Evolutionary conservation across 1,140 invertebrate species (phyloP).

Genomic region (Drosophila busckii): DNA sequence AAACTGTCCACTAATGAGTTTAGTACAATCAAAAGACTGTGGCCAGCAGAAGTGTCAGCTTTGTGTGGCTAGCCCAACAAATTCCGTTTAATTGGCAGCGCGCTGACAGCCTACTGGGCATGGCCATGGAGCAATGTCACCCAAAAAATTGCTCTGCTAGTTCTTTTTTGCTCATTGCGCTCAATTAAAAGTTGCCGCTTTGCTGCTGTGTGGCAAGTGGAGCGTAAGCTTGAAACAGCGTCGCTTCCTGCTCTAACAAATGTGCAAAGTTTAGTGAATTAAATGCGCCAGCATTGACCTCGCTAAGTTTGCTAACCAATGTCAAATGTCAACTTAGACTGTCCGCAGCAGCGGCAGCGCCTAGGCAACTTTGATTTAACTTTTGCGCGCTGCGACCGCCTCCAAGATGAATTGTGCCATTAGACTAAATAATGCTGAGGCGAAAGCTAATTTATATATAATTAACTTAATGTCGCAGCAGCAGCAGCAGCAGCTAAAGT

Average conservation of each 20-base stretch:
- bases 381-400: no score
- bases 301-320: slow-evolving; percentile 14
- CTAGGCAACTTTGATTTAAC: slow-evolving; percentile 20
- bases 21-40: no score
- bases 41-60: slow-evolving; percentile 41
- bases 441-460: no score
- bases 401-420: no score
- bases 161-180: slow-evolving; percentile 39
- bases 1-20: no score
- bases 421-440: no score
- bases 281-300: slow-evolving; percentile 47
- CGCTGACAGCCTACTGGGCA: slow-evolving; percentile 22
- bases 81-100: slow-evolving; percentile 70
- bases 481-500: no score
- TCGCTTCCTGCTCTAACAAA: slow-evolving; percentile 38
- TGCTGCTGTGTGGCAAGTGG: slow-evolving; percentile 16
- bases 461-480: no score
- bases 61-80: slow-evolving; percentile 30
- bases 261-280: slow-evolving; percentile 64
- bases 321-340: slow-evolving; percentile 27
- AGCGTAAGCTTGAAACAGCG: slow-evolving; percentile 37
- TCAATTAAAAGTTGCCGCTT: slow-evolving; percentile 64
- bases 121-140: not conserved
- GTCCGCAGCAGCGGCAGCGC: no score
- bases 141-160: slow-evolving; percentile 3